These are phyloP conservation scores for Lasioglossum villosulum DNA, from an alignment of 2,888 invertebrate species.

Conservation along the genomic window DNA sequence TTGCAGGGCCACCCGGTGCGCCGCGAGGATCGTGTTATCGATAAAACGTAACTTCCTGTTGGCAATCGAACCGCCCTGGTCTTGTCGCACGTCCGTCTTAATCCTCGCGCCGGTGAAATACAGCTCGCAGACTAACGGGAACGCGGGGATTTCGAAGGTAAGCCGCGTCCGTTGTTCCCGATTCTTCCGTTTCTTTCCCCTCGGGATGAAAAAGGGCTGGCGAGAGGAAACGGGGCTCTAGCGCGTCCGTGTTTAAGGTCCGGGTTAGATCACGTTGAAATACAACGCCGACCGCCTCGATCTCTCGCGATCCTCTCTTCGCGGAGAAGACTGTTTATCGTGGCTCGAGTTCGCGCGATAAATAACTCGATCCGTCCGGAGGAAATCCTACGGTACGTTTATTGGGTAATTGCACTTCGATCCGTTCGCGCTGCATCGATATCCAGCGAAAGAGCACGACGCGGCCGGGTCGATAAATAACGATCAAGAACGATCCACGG, in stretches of 20 bases:
- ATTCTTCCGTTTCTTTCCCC: slow-evolving; percentile 13
- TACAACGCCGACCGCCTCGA: not conserved
- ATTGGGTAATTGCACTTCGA: slow-evolving; percentile 12
- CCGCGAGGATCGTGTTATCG: slow-evolving; percentile 41
- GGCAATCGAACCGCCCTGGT: slow-evolving; percentile 25
- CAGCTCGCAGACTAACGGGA: slow-evolving; percentile 51
- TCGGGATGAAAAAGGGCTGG: not conserved
- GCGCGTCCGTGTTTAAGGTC: not conserved
- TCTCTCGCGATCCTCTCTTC: not conserved
- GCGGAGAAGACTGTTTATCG: slow-evolving; percentile 5
- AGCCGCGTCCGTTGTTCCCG: slow-evolving; percentile 36
- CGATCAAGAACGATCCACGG: not conserved
- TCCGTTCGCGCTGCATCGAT: slow-evolving; percentile 1
- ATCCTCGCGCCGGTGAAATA: slow-evolving; percentile 54
- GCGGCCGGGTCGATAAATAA: not conserved
- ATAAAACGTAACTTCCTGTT: slow-evolving; percentile 50
- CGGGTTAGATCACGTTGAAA: slow-evolving; percentile 1
- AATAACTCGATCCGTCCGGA: slow-evolving; percentile 4
- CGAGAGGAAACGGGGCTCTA: not conserved
- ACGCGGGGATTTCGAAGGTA: slow-evolving; percentile 37
- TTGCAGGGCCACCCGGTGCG: not conserved
- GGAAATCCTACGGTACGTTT: slow-evolving; percentile 7
- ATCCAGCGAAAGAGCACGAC: slow-evolving; percentile 2
- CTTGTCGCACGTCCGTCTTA: slow-evolving; percentile 51
- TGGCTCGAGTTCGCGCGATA: slow-evolving; percentile 8